A percentile compares a stretch with the other conserved stretches of the same genome.
phyloP scores from a whole-genome alignment of 2,797 vertebrate species.

The Phalanger gymnotis region DNA sequence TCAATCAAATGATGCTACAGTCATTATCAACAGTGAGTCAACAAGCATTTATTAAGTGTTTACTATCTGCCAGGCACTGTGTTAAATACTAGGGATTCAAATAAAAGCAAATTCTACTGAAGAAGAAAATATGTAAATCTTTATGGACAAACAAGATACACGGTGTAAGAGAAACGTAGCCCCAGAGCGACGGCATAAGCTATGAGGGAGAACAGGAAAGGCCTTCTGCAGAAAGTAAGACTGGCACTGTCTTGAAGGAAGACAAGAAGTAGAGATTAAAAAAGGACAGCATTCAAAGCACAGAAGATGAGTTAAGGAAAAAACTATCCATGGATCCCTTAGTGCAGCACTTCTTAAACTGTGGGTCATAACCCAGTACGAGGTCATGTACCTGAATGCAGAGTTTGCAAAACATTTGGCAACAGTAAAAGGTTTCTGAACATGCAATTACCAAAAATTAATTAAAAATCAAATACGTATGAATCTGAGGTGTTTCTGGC shows the following conservation, averaged over 20 bases:
- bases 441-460: no score
- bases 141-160: not conserved
- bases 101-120: not conserved
- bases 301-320: no score
- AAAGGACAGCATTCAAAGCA: not conserved
- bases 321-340: no score
- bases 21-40: not conserved
- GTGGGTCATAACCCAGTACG: no score
- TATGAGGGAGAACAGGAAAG: not conserved
- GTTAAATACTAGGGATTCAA: no score
- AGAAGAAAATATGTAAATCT: not conserved
- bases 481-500: no score
- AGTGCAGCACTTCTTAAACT: no score
- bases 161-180: not conserved
- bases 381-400: no score
- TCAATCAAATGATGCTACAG: not conserved
- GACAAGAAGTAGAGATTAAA: not conserved
- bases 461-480: no score
- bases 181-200: not conserved
- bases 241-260: not conserved
- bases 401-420: no score
- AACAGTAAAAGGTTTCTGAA: no score
- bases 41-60: not conserved
- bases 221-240: not conserved
- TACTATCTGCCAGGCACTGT: no score